These are phyloP conservation scores for Microcebus ravelobensis DNA, from an alignment of 2,113 vertebrate genomes.

Conservation along the genomic window DNA sequence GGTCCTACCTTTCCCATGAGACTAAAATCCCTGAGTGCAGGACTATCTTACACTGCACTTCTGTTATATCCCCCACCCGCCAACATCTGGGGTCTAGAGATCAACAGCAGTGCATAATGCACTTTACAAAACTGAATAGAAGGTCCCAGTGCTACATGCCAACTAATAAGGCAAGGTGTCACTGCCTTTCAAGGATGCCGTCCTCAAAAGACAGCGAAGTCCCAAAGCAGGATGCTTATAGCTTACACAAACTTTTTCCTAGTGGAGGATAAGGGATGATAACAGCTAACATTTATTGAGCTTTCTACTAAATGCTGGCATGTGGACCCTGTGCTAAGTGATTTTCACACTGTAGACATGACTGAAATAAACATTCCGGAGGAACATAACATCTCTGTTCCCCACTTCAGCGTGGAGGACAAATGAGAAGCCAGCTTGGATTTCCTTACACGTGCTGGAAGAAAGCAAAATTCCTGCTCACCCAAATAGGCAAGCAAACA, in stretches of 20 bases:
- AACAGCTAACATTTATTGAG: neutral
- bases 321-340: neutral
- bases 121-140: neutral
- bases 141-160: neutral
- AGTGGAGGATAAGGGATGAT: neutral
- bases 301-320: neutral
- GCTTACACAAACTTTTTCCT: neutral
- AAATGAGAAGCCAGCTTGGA: neutral
- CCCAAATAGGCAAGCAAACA: neutral
- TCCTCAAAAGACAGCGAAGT: neutral
- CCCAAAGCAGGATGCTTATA: neutral
- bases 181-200: neutral
- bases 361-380: neutral
- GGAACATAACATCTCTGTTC: neutral
- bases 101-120: accelerated
- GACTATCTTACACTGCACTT: neutral
- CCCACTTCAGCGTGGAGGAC: neutral
- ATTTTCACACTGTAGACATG: neutral
- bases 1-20: neutral
- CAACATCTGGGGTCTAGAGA: neutral
- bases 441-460: neutral
- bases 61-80: neutral
- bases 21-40: neutral
- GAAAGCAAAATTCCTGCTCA: neutral
- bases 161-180: neutral